A percentile compares a stretch with the other conserved stretches of the same genome.
Conservation (phyloP, 2,113 vertebrate genomes). For the Vulpes lagopus region DNA sequence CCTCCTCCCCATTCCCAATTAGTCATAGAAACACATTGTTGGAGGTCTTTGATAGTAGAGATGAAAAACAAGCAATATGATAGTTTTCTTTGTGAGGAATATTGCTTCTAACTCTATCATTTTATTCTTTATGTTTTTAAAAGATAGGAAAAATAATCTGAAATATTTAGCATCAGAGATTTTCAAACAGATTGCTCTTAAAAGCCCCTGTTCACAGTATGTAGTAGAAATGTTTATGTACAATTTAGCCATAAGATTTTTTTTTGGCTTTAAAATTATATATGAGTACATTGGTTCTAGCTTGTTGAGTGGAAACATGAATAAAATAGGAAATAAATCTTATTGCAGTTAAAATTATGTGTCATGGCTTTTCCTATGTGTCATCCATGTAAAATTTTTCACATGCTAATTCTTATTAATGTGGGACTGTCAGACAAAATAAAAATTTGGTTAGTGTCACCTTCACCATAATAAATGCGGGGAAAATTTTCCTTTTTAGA, state of each 20-base stretch:
- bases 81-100: neutral
- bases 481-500: neutral
- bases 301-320: slow-evolving; percentile 11
- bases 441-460: neutral
- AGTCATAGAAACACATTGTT: neutral
- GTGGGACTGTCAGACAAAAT: neutral
- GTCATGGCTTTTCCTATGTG: neutral
- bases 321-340: slow-evolving; percentile 57
- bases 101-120: neutral
- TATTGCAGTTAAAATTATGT: neutral
- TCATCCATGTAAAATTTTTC: slow-evolving; percentile 15
- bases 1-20: no score
- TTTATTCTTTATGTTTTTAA: neutral
- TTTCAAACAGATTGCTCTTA: slow-evolving; percentile 3
- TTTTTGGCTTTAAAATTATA: neutral
- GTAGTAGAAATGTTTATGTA: neutral
- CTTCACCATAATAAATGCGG: neutral
- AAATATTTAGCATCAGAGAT: neutral
- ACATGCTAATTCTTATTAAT: neutral
- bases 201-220: neutral
- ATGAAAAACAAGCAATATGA: neutral
- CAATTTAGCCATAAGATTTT: neutral
- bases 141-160: neutral
- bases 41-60: neutral
- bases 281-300: neutral